These are phyloP conservation scores for Excalfactoria chinensis DNA, from an alignment of 2,113 vertebrate species.

Conservation along the genomic window DNA sequence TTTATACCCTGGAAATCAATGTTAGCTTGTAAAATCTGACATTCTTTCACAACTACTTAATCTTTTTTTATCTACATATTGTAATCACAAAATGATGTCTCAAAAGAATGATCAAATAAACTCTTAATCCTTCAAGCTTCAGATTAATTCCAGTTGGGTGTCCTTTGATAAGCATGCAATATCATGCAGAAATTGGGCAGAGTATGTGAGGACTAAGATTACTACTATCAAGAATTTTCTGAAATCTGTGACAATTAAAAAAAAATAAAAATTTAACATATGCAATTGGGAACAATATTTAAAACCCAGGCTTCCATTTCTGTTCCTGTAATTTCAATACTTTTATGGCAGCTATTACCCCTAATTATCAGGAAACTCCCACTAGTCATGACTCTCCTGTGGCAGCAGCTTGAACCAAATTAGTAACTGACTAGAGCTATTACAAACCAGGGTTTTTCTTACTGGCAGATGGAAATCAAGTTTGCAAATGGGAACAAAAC, in stretches of 20 bases:
- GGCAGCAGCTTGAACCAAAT: background rate
- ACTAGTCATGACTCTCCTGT: background rate
- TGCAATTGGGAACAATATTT: background rate
- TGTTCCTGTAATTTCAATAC: background rate
- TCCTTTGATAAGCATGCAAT: background rate
- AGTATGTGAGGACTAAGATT: background rate
- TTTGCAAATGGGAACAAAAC: background rate
- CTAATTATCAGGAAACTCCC: conserved; percentile 19
- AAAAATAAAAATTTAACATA: background rate
- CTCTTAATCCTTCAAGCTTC: background rate
- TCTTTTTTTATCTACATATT: background rate
- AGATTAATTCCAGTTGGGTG: background rate
- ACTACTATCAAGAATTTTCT: background rate
- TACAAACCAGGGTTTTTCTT: background rate
- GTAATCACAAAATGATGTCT: background rate
- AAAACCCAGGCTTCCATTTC: background rate
- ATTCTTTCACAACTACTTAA: background rate
- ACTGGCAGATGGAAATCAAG: background rate
- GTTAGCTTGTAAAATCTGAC: background rate
- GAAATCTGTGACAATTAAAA: background rate
- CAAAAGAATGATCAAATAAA: background rate
- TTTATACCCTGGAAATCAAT: background rate
- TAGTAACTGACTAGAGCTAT: background rate
- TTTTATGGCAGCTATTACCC: conserved; percentile 7
- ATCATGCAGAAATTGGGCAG: background rate